phyloP scores from a whole-genome alignment of 2,888 invertebrate genomes.

The Drosophila mimica region DNA sequence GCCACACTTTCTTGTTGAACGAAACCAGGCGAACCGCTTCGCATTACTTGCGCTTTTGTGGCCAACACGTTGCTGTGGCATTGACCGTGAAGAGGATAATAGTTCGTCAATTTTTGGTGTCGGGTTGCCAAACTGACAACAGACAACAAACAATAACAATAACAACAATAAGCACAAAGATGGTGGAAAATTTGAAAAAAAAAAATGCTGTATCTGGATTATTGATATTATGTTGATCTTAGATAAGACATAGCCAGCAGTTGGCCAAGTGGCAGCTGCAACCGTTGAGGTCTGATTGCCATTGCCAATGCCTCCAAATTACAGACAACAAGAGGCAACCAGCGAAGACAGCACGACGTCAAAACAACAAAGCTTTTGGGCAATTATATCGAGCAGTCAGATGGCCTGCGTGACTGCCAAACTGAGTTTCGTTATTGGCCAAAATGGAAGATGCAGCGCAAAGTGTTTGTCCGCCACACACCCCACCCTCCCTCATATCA shows the following conservation, averaged over 20 bases:
- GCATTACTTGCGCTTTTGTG: slow-evolving; percentile 72
- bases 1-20: slow-evolving; percentile 56
- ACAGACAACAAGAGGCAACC: slow-evolving; percentile 35
- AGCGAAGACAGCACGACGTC: slow-evolving; percentile 2
- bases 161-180: background rate
- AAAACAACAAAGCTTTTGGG: slow-evolving; percentile 28
- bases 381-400: slow-evolving; percentile 57
- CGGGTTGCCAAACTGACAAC: slow-evolving; percentile 30
- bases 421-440: slow-evolving; percentile 75
- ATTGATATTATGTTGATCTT: slow-evolving; percentile 56
- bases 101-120: slow-evolving; percentile 43
- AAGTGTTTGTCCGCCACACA: slow-evolving; percentile 32
- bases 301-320: slow-evolving; percentile 59
- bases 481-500: background rate
- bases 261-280: slow-evolving; percentile 43
- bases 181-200: background rate
- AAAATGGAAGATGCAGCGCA: slow-evolving; percentile 47
- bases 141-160: background rate
- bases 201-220: slow-evolving; percentile 40
- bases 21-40: slow-evolving; percentile 56
- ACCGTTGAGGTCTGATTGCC: slow-evolving; percentile 79
- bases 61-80: slow-evolving; percentile 39
- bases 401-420: slow-evolving; percentile 58
- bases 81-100: slow-evolving; percentile 57
- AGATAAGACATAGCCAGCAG: slow-evolving; percentile 26